Evolutionary conservation across 37 sponge, comb jelly and placozoan species (phyloP), one percentile per base, ranked within the genome.

Genomic region (Dysidea cf. avara): DNA sequence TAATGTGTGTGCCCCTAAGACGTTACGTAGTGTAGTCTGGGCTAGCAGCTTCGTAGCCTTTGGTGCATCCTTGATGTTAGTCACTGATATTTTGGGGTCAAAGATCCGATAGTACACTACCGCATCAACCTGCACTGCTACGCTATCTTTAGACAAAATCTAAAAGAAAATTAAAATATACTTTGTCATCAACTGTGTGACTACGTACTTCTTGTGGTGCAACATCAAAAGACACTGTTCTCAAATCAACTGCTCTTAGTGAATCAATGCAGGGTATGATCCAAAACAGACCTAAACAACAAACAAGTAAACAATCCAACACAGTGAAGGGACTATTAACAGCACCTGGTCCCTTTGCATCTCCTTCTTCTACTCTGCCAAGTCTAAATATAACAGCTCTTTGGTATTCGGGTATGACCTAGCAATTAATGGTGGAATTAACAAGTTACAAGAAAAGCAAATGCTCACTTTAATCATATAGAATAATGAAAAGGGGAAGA

Each of bases 111-210:
- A 97, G 77, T 92, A 88, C 32, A 97, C 87, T 21, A 97, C 92
- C 2, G 96, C 99, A 76, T 94, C 99, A 29, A 97, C 99, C 14
- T 85, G 57, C 5, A 94, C 87, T 13, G 96, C 86, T 34, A 97
- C 99, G 64, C 90, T 85, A 73, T 97, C 99, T 53, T 86, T 87
- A 16, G 99, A 81, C 39, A 97, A 66, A 37, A 97, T 92, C 96
- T 97, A 57, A n/a, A n/a, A n/a, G n/a, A n/a, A n/a, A n/a, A n/a
- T n/a, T n/a, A n/a, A n/a, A n/a, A 9, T 58, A 26, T 12, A 58
- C 25, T 30, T 13, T n/a, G n/a, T n/a, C 61, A 9, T 58, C 16
- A 58, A n/a, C 12, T 18, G 25, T 58, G 11, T 18, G 25, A 22
- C 18, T 3, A 4, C 80, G 59, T 56, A 96, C 96, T 68, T 85